Evolutionary conservation across 2,113 vertebrate species (phyloP).

Genomic region (Pipa parva): DNA sequence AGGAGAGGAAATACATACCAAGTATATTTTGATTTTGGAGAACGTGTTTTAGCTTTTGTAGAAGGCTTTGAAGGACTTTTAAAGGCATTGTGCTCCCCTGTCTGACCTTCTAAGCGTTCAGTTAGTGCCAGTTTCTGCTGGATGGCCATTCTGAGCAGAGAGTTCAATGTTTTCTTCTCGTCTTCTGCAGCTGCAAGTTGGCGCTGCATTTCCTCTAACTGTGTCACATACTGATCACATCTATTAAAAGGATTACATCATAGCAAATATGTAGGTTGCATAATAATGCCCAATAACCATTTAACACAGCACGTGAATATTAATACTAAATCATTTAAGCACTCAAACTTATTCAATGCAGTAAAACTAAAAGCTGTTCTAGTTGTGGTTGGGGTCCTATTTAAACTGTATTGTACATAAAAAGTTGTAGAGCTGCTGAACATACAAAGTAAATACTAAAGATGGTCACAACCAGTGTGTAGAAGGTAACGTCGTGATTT

Average conservation of each 20-base stretch:
- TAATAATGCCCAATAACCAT: neutral
- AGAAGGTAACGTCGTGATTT: too few species aligned
- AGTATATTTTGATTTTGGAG: constrained; percentile 29
- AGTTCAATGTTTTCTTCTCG: constrained; percentile 51
- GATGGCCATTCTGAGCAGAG: constrained; percentile 50
- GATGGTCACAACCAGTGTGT: too few species aligned
- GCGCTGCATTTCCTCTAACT: constrained; percentile 50
- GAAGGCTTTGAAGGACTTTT: constrained; percentile 55
- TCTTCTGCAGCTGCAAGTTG: constrained; percentile 49
- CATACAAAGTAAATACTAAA: too few species aligned
- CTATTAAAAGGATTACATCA: neutral
- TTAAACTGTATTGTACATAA: neutral
- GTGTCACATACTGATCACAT: constrained; percentile 50
- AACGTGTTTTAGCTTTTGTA: constrained; percentile 45
- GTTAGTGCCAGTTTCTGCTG: constrained; percentile 51
- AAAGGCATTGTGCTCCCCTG: constrained; percentile 18
- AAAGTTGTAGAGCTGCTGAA: too few species aligned
- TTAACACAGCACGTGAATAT: neutral
- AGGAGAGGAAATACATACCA: neutral
- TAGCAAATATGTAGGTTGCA: neutral
- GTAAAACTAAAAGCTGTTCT: too few species aligned
- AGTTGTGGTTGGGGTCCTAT: neutral
- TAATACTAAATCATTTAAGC: neutral
- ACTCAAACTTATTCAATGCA: neutral
- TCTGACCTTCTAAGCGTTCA: constrained; percentile 38